Conservation (phyloP, 2,888 invertebrate genomes). For the Pachydiplax longipennis region DNA sequence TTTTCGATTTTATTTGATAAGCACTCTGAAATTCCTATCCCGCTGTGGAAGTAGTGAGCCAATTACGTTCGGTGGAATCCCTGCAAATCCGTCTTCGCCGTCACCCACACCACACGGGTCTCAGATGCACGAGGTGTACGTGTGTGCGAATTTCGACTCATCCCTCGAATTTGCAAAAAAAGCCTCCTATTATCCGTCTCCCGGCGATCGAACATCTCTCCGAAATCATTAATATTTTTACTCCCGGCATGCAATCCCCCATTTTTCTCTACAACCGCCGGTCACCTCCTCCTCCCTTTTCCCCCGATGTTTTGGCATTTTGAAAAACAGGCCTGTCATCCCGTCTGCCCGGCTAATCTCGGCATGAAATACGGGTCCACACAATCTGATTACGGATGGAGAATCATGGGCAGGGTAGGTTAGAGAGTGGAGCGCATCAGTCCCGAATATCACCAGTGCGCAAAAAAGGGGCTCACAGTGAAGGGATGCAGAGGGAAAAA, state of each 20-base stretch:
- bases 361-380: background rate
- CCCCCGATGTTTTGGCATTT: background rate
- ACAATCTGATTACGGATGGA: background rate
- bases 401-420: background rate
- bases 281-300: background rate
- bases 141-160: too few species aligned
- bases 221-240: background rate
- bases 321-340: background rate
- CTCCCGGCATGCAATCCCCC: background rate
- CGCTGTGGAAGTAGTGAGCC: too few species aligned
- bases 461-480: background rate
- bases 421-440: background rate
- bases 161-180: too few species aligned
- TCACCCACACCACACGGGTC: too few species aligned
- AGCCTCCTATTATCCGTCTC: too few species aligned
- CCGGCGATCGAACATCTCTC: background rate
- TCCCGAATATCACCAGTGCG: background rate
- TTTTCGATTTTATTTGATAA: too few species aligned
- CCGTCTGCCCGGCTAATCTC: background rate
- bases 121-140: too few species aligned
- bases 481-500: background rate
- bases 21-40: too few species aligned
- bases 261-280: background rate
- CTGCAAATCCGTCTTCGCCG: too few species aligned
- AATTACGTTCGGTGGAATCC: too few species aligned